Base-by-base conservation (phyloP, 2,113 vertebrate species). In the Gadus macrocephalus region DNA sequence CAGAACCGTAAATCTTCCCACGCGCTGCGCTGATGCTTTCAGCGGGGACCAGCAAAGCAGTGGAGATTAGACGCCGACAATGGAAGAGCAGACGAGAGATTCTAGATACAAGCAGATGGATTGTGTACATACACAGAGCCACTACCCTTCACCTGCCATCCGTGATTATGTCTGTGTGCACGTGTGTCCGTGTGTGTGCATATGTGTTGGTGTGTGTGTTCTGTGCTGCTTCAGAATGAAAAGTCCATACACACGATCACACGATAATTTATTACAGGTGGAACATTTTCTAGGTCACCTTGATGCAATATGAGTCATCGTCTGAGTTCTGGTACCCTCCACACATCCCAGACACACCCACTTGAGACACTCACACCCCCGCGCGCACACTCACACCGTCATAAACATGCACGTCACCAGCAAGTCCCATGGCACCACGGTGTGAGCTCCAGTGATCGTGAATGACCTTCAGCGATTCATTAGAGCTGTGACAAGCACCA, bases 221-320 rank as follows among this genome's bases (percentile, higher is more conserved):
- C 14, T 53, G 20, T 61, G 49, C 20, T 69, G 53, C 20, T 71
- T 22, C 27, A 64, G 9, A 49, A 49, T 49, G 42, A 49, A 14
- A 12, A 12, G 42, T 49, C 42, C 5, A 49, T 14, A 12, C 42
- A 49, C 42, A 49, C 42, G 1, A n/a, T n/a, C 20, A 7, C 42
- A 12, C 5, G 11, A 49, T 49, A 14, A 5, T 35, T 35, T 69
- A 65, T 70, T 60, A 28, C 70, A 69, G 68, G 66, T 80, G 35
- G 20, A 78, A 3, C 25, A 25, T 22, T 73, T 68, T 78, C 35
- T 67, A 66, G 70, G 71, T 83, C 75, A 84, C 66, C 72, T 78
- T 80, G 56, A 81, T 62, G 38, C 58, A 61, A 65, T 53, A 78
- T 82, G 68, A 83, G 62, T 81, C 72, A 77, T 65, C 16, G 0